Conservation (phyloP, 37 sponge, comb jelly and placozoan genomes). For the Amphimedon queenslandica region DNA sequence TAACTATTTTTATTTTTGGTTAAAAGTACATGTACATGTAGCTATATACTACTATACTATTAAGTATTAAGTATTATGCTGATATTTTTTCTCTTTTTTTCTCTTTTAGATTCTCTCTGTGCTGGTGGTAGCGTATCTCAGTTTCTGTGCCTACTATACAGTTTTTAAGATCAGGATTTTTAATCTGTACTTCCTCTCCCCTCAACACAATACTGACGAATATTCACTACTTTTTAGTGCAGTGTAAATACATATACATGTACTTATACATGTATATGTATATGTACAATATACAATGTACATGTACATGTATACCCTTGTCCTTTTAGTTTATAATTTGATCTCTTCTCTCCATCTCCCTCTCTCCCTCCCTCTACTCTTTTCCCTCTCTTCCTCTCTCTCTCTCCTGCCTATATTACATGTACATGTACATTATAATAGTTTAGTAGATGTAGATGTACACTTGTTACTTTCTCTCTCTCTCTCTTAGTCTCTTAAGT, state of each 20-base stretch:
- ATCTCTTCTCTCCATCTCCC: neutral
- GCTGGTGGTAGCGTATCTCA: conserved; percentile 78
- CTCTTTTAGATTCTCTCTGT: conserved; percentile 66
- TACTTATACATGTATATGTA: no score
- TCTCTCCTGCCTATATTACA: neutral
- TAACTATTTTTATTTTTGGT: neutral
- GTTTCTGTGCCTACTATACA: conserved; percentile 94
- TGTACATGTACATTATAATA: neutral
- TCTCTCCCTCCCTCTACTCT: no score
- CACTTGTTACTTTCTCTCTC: neutral
- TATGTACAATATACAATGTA: no score
- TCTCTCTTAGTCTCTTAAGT: conserved; percentile 64
- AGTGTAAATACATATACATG: conserved; percentile 41
- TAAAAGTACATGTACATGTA: no score
- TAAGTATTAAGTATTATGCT: neutral
- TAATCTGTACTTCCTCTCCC: conserved; percentile 92
- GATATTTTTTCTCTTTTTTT: neutral
- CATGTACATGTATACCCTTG: no score
- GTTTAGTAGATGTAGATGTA: neutral
- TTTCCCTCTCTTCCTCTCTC: neutral
- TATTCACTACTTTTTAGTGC: conserved; percentile 92
- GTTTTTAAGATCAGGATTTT: conserved; percentile 91
- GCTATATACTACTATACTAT: no score
- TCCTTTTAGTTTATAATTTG: neutral
- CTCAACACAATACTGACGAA: conserved; percentile 90